Conservation (phyloP, 2,113 vertebrate species). For the Pangasianodon gigas region DNA sequence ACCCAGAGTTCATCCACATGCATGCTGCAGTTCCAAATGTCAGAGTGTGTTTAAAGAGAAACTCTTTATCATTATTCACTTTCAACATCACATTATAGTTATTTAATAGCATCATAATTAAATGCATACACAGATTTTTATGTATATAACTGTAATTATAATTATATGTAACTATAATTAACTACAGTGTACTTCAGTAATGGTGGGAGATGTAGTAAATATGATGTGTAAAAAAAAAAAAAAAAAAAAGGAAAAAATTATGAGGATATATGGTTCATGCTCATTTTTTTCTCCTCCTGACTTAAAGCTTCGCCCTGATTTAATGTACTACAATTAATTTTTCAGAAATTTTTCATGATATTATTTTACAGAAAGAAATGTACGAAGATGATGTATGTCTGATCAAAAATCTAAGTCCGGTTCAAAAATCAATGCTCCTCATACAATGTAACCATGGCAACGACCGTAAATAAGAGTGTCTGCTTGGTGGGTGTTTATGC, state of each 20-base stretch:
- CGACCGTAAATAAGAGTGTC: background rate
- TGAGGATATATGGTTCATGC: no score
- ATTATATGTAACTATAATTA: background rate
- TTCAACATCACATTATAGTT: background rate
- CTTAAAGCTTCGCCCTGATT: background rate
- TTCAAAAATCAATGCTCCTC: background rate
- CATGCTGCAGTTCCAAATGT: background rate
- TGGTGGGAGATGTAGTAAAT: background rate
- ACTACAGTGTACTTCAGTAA: background rate
- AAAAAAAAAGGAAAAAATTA: no score
- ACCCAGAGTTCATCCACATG: background rate
- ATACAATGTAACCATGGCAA: background rate
- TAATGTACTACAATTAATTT: no score
- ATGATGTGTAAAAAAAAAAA: no score
- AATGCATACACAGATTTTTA: background rate
- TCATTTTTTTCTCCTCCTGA: background rate
- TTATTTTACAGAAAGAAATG: background rate
- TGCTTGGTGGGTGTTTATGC: background rate
- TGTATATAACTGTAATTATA: background rate
- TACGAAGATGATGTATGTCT: background rate
- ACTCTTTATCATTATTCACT: background rate
- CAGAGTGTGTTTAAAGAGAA: background rate
- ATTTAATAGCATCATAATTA: background rate
- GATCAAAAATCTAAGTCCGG: background rate
- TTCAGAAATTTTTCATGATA: no score